Conservation (phyloP, 2,888 invertebrate genomes). For the Lasioglossum figueresi region DNA sequence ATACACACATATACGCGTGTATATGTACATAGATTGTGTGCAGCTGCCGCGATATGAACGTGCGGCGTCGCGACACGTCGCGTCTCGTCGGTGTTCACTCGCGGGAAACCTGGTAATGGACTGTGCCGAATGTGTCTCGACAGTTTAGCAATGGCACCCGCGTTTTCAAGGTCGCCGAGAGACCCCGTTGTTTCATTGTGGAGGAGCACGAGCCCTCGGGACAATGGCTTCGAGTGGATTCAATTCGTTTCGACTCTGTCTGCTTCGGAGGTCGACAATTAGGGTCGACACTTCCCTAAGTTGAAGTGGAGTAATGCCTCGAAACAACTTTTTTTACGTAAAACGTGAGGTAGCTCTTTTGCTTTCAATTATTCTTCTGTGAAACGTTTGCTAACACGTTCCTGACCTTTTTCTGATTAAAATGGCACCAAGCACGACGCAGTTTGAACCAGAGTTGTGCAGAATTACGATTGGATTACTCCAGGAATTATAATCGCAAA, state of each 20-base stretch:
- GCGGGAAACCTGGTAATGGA: conserved; percentile 8
- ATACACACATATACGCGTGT: not conserved
- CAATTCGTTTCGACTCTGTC: not conserved
- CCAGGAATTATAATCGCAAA: too few species aligned
- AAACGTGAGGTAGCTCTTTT: not conserved
- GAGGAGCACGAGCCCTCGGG: not conserved
- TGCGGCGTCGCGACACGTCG: conserved; percentile 23
- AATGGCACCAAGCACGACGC: not conserved
- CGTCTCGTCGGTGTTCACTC: conserved; percentile 19
- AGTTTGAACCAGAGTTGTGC: too few species aligned
- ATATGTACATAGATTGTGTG: conserved; percentile 34
- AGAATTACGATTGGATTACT: too few species aligned
- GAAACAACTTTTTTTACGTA: too few species aligned
- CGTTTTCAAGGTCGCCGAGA: not conserved
- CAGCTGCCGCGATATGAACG: conserved; percentile 58
- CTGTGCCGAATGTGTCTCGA: not conserved
- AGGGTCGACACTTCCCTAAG: too few species aligned
- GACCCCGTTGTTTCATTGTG: not conserved
- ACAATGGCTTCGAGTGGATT: conserved; percentile 1
- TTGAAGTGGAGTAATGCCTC: too few species aligned
- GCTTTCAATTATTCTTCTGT: not conserved
- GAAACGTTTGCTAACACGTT: not conserved
- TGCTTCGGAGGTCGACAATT: not conserved
- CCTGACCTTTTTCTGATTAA: not conserved
- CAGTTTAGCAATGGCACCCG: not conserved